Conservation (phyloP, 2,113 vertebrate genomes). For the Paraplagusia blochii region DNA sequence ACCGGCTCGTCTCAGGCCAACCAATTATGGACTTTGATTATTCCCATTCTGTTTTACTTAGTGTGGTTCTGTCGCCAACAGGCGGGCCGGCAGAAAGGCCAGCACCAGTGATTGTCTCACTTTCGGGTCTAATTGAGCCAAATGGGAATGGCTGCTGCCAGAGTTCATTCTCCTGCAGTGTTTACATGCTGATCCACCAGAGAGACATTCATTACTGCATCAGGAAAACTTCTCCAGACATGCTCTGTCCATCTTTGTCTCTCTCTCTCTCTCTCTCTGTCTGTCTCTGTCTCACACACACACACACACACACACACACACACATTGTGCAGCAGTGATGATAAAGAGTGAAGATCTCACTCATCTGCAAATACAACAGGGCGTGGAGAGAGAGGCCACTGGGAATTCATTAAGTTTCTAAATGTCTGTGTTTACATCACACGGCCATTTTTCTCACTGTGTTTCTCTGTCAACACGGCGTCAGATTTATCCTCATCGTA, state of each 20-base stretch:
- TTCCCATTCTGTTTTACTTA: slow-evolving; percentile 73
- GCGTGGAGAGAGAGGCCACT: slow-evolving; percentile 54
- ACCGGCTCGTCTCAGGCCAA: slow-evolving; percentile 60
- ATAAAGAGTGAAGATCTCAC: slow-evolving; percentile 56
- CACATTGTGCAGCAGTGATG: slow-evolving; percentile 47
- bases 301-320: slow-evolving; percentile 18
- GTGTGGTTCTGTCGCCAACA: slow-evolving; percentile 60
- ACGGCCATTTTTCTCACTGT: slow-evolving; percentile 42
- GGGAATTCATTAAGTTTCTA: slow-evolving; percentile 54
- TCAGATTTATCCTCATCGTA: slow-evolving; percentile 25
- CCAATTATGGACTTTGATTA: slow-evolving; percentile 81
- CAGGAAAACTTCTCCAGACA: slow-evolving; percentile 58
- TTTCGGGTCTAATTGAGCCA: slow-evolving; percentile 81
- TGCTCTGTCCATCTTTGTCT: not conserved
- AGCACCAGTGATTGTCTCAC: slow-evolving; percentile 72
- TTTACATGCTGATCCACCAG: slow-evolving; percentile 71
- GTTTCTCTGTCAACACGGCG: slow-evolving; percentile 33
- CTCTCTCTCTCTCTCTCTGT: not conserved
- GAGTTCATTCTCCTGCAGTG: slow-evolving; percentile 75
- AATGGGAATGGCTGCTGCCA: slow-evolving; percentile 79
- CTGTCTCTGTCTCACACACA: not conserved
- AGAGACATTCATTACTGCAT: slow-evolving; percentile 68
- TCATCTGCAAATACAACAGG: slow-evolving; percentile 48
- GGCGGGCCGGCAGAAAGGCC: slow-evolving; percentile 68
- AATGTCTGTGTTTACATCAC: slow-evolving; percentile 52